Evolutionary conservation across 2,888 invertebrate genomes (phyloP).

Genomic region (Anthrax anthrax): DNA sequence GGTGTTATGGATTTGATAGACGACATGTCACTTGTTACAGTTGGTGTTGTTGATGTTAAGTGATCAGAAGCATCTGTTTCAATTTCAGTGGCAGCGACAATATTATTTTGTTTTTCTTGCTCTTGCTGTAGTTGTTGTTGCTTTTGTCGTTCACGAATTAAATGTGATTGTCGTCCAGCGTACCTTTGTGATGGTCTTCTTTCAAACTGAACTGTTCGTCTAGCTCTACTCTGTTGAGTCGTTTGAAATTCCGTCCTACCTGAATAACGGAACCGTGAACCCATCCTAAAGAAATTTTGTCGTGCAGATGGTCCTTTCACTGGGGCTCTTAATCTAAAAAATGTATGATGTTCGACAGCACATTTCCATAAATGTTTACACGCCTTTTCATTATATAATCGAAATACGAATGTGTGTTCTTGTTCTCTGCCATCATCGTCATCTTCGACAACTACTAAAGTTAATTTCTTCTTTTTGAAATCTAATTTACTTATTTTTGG

Average conservation of each 20-base stretch:
- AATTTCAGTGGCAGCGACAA: not conserved
- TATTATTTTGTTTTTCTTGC: conserved; percentile 10
- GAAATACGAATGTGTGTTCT: conserved; percentile 97
- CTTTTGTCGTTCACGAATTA: conserved; percentile 60
- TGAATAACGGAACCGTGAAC: conserved; percentile 81
- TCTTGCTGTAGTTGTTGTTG: conserved; percentile 23
- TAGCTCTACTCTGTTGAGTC: conserved; percentile 75
- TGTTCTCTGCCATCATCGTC: conserved; percentile 94
- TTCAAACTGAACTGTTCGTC: conserved; percentile 91
- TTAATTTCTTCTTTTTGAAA: conserved; percentile 95
- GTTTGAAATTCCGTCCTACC: conserved; percentile 98
- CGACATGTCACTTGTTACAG: conserved; percentile 3
- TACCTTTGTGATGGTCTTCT: conserved; percentile 92
- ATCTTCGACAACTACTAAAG: conserved; percentile 94
- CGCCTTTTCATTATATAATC: conserved; percentile 90
- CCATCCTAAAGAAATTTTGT: conserved; percentile 97
- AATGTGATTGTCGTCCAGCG: conserved; percentile 82
- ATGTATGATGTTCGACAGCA: conserved; percentile 98
- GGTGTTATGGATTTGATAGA: conserved; percentile 20
- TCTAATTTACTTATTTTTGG: conserved; percentile 96
- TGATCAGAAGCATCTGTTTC: conserved; percentile 8
- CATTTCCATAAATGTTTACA: conserved; percentile 99
- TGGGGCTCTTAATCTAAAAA: conserved; percentile 85
- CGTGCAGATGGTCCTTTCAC: conserved; percentile 77
- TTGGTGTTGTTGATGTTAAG: conserved; percentile 17